phyloP scores from a whole-genome alignment of 2,888 invertebrate genomes.

The Drosophila seclusa region DNA sequence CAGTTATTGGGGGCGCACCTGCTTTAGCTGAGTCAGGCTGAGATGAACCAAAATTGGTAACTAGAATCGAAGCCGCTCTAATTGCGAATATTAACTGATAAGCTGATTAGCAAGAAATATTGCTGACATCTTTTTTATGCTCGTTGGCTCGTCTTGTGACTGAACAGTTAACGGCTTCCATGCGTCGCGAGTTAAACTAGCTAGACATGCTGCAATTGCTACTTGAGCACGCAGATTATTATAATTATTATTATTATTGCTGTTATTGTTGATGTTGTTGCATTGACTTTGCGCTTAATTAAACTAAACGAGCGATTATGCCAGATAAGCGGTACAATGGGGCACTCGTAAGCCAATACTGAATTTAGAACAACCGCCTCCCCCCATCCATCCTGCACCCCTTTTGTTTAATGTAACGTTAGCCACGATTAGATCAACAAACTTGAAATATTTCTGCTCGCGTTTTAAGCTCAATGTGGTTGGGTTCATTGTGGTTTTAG shows the following conservation, averaged over 20 bases:
- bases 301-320: slow-evolving; percentile 60
- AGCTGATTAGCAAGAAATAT: slow-evolving; percentile 22
- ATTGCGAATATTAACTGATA: not conserved
- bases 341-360: slow-evolving; percentile 40
- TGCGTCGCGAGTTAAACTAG: slow-evolving; percentile 44
- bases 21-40: slow-evolving; percentile 32
- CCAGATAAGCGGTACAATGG: slow-evolving; percentile 48
- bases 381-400: not conserved
- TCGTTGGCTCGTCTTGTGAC: slow-evolving; percentile 27
- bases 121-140: slow-evolving; percentile 9
- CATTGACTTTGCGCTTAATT: slow-evolving; percentile 75
- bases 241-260: slow-evolving; percentile 2
- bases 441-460: slow-evolving; percentile 43
- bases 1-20: slow-evolving; percentile 14
- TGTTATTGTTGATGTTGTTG: not conserved
- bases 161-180: slow-evolving; percentile 19
- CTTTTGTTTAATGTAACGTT: slow-evolving; percentile 10
- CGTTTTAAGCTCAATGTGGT: slow-evolving; percentile 46
- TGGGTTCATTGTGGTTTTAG: slow-evolving; percentile 16
- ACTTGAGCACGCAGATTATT: slow-evolving; percentile 44
- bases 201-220: slow-evolving; percentile 22
- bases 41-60: not conserved
- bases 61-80: slow-evolving; percentile 1
- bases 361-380: not conserved
- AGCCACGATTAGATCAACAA: slow-evolving; percentile 46